Conservation (phyloP, 2,113 vertebrate species). For the Erinaceus europaeus region DNA sequence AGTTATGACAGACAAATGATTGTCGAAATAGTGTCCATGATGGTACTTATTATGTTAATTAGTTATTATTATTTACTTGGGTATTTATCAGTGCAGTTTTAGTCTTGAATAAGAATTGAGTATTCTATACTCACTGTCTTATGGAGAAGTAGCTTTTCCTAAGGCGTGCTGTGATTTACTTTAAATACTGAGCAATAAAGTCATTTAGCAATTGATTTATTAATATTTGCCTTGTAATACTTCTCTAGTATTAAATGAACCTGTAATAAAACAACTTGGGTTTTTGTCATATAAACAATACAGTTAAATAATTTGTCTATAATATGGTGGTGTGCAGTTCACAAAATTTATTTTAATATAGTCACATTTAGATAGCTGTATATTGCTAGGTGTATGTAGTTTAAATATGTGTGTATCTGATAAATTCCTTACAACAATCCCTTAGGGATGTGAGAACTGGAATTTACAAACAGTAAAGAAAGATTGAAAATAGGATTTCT, state of each 20-base stretch:
- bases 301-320: no score
- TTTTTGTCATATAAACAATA: no score
- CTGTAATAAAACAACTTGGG: not conserved
- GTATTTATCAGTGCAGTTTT: not conserved
- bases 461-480: not conserved
- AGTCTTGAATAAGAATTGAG: not conserved
- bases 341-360: no score
- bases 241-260: not conserved
- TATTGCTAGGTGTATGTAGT: no score
- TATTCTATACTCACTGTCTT: not conserved
- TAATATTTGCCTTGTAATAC: not conserved
- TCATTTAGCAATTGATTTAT: not conserved
- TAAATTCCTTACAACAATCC: not conserved
- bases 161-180: not conserved
- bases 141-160: not conserved
- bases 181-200: not conserved
- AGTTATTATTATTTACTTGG: not conserved
- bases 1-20: not conserved
- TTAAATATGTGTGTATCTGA: not conserved
- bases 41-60: not conserved
- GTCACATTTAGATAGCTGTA: no score
- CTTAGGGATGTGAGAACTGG: not conserved
- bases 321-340: no score
- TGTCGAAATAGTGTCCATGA: not conserved
- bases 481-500: not conserved